These are phyloP conservation scores for Muscicapa striata DNA, from an alignment of 2,797 vertebrate species.

Conservation along the genomic window DNA sequence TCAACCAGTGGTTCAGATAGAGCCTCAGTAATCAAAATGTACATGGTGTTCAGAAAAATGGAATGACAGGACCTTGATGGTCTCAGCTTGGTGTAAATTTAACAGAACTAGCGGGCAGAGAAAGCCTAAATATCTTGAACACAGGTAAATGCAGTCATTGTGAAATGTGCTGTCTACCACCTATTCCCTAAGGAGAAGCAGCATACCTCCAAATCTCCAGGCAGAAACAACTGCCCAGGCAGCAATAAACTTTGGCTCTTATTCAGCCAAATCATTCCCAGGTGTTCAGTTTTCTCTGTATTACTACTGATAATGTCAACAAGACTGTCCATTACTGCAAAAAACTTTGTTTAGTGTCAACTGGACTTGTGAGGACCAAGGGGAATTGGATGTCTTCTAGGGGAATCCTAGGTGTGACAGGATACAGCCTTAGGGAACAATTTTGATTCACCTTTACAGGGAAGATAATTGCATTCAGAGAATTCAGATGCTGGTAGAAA, in stretches of 20 bases:
- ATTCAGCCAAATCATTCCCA: neutral
- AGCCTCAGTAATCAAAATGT: neutral
- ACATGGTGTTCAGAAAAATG: neutral
- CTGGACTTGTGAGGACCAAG: neutral
- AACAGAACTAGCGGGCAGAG: neutral
- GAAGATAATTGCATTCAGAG: neutral
- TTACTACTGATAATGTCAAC: neutral
- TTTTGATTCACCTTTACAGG: neutral
- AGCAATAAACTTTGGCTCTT: neutral
- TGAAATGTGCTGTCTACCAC: neutral
- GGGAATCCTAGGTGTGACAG: neutral
- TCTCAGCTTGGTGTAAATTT: neutral
- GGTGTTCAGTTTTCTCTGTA: neutral
- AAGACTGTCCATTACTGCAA: neutral
- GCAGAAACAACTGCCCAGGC: neutral
- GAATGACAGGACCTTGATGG: neutral
- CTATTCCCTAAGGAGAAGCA: neutral
- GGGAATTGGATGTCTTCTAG: neutral
- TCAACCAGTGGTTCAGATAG: neutral
- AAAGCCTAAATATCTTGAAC: neutral
- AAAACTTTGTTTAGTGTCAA: neutral
- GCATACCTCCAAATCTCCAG: neutral
- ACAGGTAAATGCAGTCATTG: neutral
- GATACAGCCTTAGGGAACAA: neutral
- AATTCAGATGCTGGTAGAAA: neutral